Base-by-base conservation (phyloP, 2,113 vertebrate species). In the Neolamprologus longior region DNA sequence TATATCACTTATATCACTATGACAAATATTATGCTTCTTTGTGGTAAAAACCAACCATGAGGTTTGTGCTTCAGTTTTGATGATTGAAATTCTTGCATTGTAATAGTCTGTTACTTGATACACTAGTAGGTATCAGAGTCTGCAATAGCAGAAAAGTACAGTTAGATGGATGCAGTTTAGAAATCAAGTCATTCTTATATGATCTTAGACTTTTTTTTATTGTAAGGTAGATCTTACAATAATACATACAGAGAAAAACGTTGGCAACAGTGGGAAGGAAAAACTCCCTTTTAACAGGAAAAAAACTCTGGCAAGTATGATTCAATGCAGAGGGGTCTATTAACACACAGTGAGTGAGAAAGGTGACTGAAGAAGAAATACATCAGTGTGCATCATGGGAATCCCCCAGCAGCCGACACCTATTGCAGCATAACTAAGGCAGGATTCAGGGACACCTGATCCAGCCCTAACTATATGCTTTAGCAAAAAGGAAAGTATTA, bases 391-490 rank as follows among this genome's bases (percentile, higher is more conserved):
- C 24, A 26, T 26, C 54, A 14, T 0, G 4, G 54, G 12, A 14
- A 26, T 57, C 24, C 54, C 12, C 53, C 10, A 19, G 4, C 47
- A 52, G 47, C 47, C 17, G 0, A 52, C 8, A 1, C 1, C 52
- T 54, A 8, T 8, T 57, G 54, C 54, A 28, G 3, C 2, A 14
- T 57, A 57, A 57, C 54, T 28, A 15, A 28, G 24, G 54, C 1
- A 57, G 24, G 3, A 3, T 57, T 57, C 54, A 57, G 54, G 24
- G 54, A 0, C 24, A 57, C 3, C 24, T 15, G 0, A 1, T 57
- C 12, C 13, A 57, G 0, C 4, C 2, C 24, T 15, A 57, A 57
- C 55, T 57, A 28, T 9, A 0, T 57, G 55, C 13, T 57, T 57
- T 57, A 28, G 55, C 55, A 57, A 28, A 57, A 28, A 57, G 13